Conservation (phyloP, 2,888 invertebrate species). For the Gasteruption jaculator region DNA sequence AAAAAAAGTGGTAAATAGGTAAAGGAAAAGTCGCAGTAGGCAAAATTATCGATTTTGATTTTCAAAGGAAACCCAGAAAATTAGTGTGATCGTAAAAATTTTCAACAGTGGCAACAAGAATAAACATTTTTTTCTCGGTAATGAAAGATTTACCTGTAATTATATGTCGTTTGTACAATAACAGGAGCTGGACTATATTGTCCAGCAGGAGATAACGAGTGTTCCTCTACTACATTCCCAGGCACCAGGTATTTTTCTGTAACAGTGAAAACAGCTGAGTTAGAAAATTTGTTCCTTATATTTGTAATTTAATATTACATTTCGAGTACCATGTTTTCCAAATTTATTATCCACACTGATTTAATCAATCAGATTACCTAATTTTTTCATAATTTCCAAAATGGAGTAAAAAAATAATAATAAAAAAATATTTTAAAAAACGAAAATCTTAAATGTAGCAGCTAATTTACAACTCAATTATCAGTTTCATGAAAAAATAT, state of each 20-base stretch:
- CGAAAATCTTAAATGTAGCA: not conserved
- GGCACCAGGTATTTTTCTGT: slow-evolving; percentile 56
- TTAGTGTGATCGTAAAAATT: no score
- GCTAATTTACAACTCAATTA: not conserved
- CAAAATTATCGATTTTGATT: no score
- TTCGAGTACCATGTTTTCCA: no score
- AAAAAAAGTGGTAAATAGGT: no score
- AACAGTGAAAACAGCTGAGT: slow-evolving; percentile 21
- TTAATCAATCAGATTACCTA: no score
- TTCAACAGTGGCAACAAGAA: no score
- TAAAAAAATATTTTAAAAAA: not conserved
- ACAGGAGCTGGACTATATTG: slow-evolving; percentile 60
- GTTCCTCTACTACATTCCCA: slow-evolving; percentile 54
- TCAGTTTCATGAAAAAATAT: no score
- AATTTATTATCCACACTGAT: no score
- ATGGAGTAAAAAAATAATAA: not conserved
- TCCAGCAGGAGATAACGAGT: slow-evolving; percentile 57
- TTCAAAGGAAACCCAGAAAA: no score
- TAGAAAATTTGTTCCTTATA: slow-evolving; percentile 1
- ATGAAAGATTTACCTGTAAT: slow-evolving; percentile 53
- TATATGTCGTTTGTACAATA: slow-evolving; percentile 60
- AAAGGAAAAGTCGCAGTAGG: no score
- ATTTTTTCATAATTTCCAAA: no score
- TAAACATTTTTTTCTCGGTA: not conserved
- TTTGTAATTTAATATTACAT: not conserved